These are phyloP conservation scores for Sinelater perroti DNA, from an alignment of 2,888 invertebrate genomes.

Conservation along the genomic window DNA sequence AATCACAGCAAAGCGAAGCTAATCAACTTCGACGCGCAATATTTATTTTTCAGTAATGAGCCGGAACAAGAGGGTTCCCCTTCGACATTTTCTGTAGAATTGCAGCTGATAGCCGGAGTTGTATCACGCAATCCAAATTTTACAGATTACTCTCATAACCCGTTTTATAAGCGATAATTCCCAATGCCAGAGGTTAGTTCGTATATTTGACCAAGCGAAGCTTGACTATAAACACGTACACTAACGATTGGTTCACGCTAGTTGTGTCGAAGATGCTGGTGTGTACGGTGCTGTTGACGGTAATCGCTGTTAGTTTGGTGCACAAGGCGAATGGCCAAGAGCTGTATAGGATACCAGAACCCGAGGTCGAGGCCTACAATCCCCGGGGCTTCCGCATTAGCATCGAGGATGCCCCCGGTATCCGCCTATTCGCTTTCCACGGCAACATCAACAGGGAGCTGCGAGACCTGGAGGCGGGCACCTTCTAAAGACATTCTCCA, in stretches of 20 bases:
- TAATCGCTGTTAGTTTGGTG: not conserved
- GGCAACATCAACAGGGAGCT: slow-evolving; percentile 58
- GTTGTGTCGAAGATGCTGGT: slow-evolving; percentile 6
- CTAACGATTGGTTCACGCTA: not conserved
- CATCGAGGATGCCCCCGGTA: slow-evolving; percentile 57
- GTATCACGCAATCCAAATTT: not conserved
- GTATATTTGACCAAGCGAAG: not conserved
- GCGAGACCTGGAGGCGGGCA: slow-evolving; percentile 51
- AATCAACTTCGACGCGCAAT: no score
- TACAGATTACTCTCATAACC: slow-evolving; percentile 1
- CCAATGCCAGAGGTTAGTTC: slow-evolving; percentile 10
- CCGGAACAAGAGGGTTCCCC: not conserved
- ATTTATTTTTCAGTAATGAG: no score
- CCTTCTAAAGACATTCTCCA: slow-evolving; percentile 50
- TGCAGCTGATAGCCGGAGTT: no score
- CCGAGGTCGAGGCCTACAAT: slow-evolving; percentile 53
- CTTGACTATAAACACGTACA: slow-evolving; percentile 7
- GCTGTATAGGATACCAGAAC: slow-evolving; percentile 44
- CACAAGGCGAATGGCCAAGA: not conserved
- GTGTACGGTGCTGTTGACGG: slow-evolving; percentile 4
- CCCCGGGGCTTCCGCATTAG: slow-evolving; percentile 58
- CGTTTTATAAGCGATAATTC: slow-evolving; percentile 13
- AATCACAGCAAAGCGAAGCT: no score
- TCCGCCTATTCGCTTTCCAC: slow-evolving; percentile 60
- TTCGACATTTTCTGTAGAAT: no score